Base-by-base conservation (phyloP, 2,888 invertebrate species). In the Eilema sororculum region DNA sequence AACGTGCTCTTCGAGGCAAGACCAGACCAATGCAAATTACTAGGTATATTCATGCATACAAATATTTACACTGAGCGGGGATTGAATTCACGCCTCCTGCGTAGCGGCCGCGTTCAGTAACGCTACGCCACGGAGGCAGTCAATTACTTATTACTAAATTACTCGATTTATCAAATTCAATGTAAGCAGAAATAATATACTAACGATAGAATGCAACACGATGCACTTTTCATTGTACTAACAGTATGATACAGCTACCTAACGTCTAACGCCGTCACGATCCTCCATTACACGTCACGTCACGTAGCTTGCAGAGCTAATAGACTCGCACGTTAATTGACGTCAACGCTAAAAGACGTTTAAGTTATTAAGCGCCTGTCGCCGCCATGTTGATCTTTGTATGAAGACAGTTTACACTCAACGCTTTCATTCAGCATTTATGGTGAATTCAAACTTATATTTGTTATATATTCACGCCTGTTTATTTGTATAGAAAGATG, bases 301-400 rank as follows among this genome's bases (percentile, higher is more conserved):
- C 37, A 37, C 52, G n/a, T 52, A 1, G 37, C 24, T 62, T 37
- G 16, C 61, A 37, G 37, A 16, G 61, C 37, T 33, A 37, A 37
- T 37, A 62, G 61, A 37, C 33, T 61, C n/a, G 6, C 16, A 25
- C 41, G 9, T 62, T 62, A 41, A 41, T 37, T 24, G 37, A 25
- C 62, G 41, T 9, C 1, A 41, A 62, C 41, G 62, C 25, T 41
- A 41, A 62, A 41, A 41, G 61, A 41, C 20, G 62, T 62, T 62
- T 25, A 62, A 41, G 25, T 24, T 62, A 62, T 41, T 41, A 62
- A 62, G 25, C 62, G 41, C 20, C 25, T n/a, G 16, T 41, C 20
- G 41, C 37, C 41, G 25, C 20, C 25, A 25, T 16, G 37, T 62
- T 62, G 41, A 62, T 62, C 24, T 62, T 41, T 41, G 25, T 25